Evolutionary conservation across 2,888 invertebrate genomes (phyloP).

Genomic region (Maniola hyperantus): DNA sequence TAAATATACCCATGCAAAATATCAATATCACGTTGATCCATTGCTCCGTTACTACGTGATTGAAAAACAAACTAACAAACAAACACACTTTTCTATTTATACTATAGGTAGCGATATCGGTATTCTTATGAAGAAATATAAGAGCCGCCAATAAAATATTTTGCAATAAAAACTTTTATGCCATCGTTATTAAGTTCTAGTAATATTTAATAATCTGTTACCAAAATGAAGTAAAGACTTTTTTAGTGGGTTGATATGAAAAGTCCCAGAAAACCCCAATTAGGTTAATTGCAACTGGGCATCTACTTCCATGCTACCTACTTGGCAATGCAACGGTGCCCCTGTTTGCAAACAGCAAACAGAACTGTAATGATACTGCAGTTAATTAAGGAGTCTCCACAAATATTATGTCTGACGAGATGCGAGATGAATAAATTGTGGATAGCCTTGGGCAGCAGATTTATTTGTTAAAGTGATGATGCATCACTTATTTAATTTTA

Average conservation of each 20-base stretch:
- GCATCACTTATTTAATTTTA: background rate
- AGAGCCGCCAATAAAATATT: too few species aligned
- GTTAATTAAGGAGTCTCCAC: constrained; percentile 64
- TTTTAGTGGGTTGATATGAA: background rate
- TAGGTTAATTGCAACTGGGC: background rate
- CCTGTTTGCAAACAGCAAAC: constrained; percentile 55
- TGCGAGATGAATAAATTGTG: constrained; percentile 49
- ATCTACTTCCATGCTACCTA: background rate
- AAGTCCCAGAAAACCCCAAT: background rate
- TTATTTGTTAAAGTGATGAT: constrained; percentile 85
- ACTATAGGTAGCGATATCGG: too few species aligned
- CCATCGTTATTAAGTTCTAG: too few species aligned
- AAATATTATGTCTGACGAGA: constrained; percentile 58
- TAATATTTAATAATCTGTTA: too few species aligned
- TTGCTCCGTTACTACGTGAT: too few species aligned
- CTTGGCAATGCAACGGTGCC: constrained; percentile 21
- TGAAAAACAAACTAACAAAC: too few species aligned
- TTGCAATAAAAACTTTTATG: too few species aligned
- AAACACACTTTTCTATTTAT: too few species aligned
- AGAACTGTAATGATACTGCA: constrained; percentile 57
- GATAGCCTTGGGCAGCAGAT: constrained; percentile 17
- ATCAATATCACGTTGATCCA: too few species aligned
- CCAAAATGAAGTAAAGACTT: background rate
- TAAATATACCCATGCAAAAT: too few species aligned
- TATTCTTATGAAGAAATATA: too few species aligned